Evolutionary conservation across 2,797 vertebrate species (phyloP), one percentile per base, ranked within the genome.

Genomic region (Scolopax bukidnonensis): DNA sequence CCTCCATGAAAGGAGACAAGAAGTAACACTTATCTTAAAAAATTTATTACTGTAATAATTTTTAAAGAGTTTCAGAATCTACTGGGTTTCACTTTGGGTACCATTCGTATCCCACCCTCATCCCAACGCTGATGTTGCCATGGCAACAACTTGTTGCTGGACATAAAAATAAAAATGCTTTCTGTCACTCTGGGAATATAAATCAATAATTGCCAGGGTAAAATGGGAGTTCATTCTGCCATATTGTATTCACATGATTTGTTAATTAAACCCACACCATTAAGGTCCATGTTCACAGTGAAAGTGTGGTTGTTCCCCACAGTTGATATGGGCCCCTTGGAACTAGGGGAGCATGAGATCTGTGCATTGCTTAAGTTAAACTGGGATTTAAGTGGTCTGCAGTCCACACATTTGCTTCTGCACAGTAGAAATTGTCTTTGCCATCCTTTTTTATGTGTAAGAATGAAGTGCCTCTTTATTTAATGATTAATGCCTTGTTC

Each of bases 81-180:
- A 71, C 80, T 78, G 93, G 90, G 75, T 96, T 97, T 95, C 89
- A 91, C 92, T 97, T 96, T 11, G 27, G 75, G 88, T n/a, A n/a
- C n/a, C n/a, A n/a, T n/a, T n/a, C n/a, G n/a, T n/a, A n/a, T n/a
- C n/a, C n/a, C n/a, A n/a, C n/a, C n/a, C n/a, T n/a, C n/a, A n/a
- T n/a, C 87, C 96, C 96, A 96, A 40, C n/a, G 40, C 84, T 78
- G 51, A 65, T 16, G 82, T 96, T 97, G 95, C 94, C 60, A 20
- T 91, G 87, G 95, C 82, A 97, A 98, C 96, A 86, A 88, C 80
- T 93, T 97, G 95, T 97, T 97, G 96, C 95, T 97, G 97, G 97
- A 96, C 95, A 12, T 71, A 78, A 97, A 93, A 96, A 77, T 33
- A 96, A 90, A 97, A 97, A 94, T 33, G 82, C 87, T 97, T 97